phyloP scores from a whole-genome alignment of 2,113 vertebrate species.

The Girardinichthys multiradiatus region DNA sequence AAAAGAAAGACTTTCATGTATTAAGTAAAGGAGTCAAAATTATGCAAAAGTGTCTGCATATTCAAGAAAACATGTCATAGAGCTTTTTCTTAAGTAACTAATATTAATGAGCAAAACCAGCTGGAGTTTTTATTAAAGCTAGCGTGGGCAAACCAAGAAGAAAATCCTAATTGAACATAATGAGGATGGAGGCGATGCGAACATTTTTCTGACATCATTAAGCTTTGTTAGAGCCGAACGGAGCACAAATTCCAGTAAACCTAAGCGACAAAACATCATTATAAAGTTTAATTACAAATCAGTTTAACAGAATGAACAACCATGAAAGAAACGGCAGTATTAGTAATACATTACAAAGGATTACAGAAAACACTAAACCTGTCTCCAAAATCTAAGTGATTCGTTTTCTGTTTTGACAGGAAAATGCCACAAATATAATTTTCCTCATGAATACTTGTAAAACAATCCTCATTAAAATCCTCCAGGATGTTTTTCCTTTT shows the following conservation, averaged over 20 bases:
- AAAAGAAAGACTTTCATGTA: constrained; percentile 21
- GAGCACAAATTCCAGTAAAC: constrained; percentile 2
- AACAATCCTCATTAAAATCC: constrained; percentile 9
- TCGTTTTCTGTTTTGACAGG: constrained; percentile 11
- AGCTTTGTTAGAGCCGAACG: constrained; percentile 1
- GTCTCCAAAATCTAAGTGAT: constrained; percentile 2
- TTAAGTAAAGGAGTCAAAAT: constrained; percentile 19
- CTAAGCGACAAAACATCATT: constrained; percentile 11
- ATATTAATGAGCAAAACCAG: constrained; percentile 7
- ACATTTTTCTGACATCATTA: background rate
- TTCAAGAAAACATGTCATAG: background rate
- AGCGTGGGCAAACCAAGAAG: background rate
- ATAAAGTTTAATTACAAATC: constrained; percentile 6
- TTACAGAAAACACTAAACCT: constrained; percentile 6
- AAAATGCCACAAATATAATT: constrained; percentile 22
- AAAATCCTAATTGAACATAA: constrained; percentile 12
- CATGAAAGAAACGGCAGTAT: background rate
- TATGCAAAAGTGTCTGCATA: constrained; percentile 11
- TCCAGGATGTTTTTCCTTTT: constrained; percentile 19
- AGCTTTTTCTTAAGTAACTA: constrained; percentile 1
- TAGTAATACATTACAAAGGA: too few relatives aligned
- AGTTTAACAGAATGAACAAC: background rate
- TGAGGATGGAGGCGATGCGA: background rate
- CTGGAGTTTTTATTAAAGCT: background rate
- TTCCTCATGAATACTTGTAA: constrained; percentile 4